Base-by-base conservation (phyloP, 2,113 vertebrate species). In the Epinephelus lanceolatus region DNA sequence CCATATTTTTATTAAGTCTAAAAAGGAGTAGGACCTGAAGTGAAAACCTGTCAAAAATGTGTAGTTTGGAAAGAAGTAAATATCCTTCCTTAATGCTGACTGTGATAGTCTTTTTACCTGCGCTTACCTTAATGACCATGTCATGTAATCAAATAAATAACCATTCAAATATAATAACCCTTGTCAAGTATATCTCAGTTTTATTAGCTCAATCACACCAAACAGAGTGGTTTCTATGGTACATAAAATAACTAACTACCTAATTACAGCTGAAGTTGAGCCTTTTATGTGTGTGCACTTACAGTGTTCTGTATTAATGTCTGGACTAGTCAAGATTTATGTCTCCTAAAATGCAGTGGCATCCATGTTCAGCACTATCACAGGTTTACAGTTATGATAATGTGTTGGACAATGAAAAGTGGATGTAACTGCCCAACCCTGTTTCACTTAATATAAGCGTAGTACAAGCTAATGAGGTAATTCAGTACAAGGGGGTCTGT, bases 291-390 rank as follows among this genome's bases (percentile, higher is more conserved):
- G 3, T 23, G 17, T 61, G 47, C 19, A 55, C 19, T 61, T 5
- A 23, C 55, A 19, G 53, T 52, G 66, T 21, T 13, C 49, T 30
- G 23, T 57, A 53, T 51, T 49, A 33, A 61, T 25, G 21, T 56
- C 13, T 19, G 9, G 56, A 27, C 17, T 61, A 23, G 62, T 47
- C 3, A 27, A 60, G 45, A 71, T 65, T 66, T 52, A 23, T 71
- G 70, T 40, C 30, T 55, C 49, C 12, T 27, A 19, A 19, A 56
- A 18, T 7, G 21, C 53, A n/a, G 53, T 56, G 53, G 5, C 23
- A 37, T 17, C 49, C 33, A 62, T 33, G 23, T 66, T 66, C 42
- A 81, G 70, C 42, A 51, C 55, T n/a, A 71, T 67, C 52, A 37
- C 33, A 56, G 4, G 9, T 61, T 27, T 7, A 81, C 27, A 17